Conservation (phyloP, 2,113 vertebrate species). For the Athene noctua region DNA sequence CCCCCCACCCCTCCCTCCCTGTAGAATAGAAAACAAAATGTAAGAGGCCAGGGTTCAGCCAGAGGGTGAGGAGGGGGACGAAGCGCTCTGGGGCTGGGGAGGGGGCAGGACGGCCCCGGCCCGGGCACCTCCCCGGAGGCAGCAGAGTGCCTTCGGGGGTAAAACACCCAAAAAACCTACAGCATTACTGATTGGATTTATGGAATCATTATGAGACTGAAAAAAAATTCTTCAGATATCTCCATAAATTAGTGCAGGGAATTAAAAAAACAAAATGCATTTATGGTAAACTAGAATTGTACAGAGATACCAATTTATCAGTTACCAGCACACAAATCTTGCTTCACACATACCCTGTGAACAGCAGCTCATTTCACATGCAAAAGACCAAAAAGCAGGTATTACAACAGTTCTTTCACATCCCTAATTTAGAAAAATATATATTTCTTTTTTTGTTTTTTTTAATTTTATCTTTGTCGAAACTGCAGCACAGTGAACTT, state of each 20-base stretch:
- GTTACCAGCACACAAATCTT: slow-evolving; percentile 60
- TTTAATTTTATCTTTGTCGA: slow-evolving; percentile 50
- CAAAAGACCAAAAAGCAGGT: slow-evolving; percentile 69
- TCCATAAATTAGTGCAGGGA: slow-evolving; percentile 73
- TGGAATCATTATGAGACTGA: background rate
- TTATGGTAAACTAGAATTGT: slow-evolving; percentile 58
- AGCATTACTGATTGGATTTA: background rate
- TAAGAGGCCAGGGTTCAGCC: too few relatives aligned
- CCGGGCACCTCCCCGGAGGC: too few relatives aligned
- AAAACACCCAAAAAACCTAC: too few relatives aligned
- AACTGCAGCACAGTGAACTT: background rate
- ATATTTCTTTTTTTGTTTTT: background rate
- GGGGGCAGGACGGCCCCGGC: too few relatives aligned
- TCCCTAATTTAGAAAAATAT: slow-evolving; percentile 73
- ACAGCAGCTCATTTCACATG: slow-evolving; percentile 55
- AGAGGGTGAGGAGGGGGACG: too few relatives aligned
- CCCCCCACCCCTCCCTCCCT: background rate
- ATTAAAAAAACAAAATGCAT: slow-evolving; percentile 28
- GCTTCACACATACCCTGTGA: slow-evolving; percentile 61
- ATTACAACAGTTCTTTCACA: slow-evolving; percentile 70
- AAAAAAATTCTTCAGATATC: slow-evolving; percentile 13
- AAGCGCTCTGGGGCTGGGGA: too few relatives aligned
- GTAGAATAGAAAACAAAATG: background rate
- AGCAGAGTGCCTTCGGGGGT: too few relatives aligned
- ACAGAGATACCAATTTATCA: slow-evolving; percentile 50